Evolutionary conservation across 2,113 vertebrate species (phyloP), one percentile per base, ranked within the genome.

Genomic region (Arothron firmamentum): DNA sequence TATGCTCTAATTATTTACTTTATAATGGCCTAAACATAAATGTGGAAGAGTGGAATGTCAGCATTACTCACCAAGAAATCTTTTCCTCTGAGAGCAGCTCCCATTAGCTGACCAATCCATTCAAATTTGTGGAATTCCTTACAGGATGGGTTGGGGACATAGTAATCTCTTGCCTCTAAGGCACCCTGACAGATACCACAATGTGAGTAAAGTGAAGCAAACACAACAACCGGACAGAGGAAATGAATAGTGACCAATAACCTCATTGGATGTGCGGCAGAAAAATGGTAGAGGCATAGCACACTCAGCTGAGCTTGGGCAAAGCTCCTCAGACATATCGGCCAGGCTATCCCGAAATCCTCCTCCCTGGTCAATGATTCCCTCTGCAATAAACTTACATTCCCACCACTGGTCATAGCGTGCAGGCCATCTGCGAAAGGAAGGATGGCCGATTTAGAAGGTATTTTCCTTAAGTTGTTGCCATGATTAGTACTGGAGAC

Each of bases 341-440:
- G 97, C 94, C 67, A 99, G 90, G 79, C 97, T 98, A 83, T 99
- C 97, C 46, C 96, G 92, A 82, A 99, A 99, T 23, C 97, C 97
- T 0, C 97, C 97, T 43, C 97, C 97, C 92, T 98, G 97, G 82
- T 99, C 96, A 2, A 98, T 99, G 88, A 99, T 98, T 71, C 97
- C 96, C 85, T 99, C 97, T 2, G 97, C 93, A 10, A 99, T 97
- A 87, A 99, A 99, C 81, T 99, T 99, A 77, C 97, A 99, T 51
- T 98, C 97, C 97, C 97, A 99, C 97, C 97, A 99, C 83, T 99
- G 97, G 85, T 99, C 97, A 23, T 98, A 96, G 52, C 94, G 92
- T 56, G 95, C 90, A 0, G 96, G 95, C 97, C 97, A 99, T 85
- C 96, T 98, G 81, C 31, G 16, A 41, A 6, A 21, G 6, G 2